A percentile compares a stretch with the other conserved stretches of the same genome.
These are phyloP conservation scores for Pungitius pungitius DNA, from an alignment of 2,113 vertebrate genomes.

Conservation along the genomic window DNA sequence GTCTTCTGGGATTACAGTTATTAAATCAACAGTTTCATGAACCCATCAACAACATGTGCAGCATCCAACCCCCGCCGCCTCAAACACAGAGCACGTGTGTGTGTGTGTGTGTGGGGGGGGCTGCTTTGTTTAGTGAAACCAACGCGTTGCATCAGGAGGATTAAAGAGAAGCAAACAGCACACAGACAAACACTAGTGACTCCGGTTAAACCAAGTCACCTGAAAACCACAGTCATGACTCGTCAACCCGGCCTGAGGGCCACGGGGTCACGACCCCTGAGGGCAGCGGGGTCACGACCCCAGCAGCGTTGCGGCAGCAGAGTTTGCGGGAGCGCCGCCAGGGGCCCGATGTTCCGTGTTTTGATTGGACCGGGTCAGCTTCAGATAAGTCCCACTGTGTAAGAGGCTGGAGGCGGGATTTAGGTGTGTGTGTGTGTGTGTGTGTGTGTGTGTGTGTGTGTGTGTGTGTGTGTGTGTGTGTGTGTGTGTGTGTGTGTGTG, in stretches of 20 bases:
- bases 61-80: no score
- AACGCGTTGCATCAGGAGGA: no score
- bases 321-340: slow-evolving; percentile 42
- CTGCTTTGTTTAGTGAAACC: no score
- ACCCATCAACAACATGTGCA: no score
- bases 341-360: slow-evolving; percentile 66
- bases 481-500: slow-evolving; percentile 20
- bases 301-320: slow-evolving; percentile 1
- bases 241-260: no score
- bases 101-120: not conserved
- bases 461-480: slow-evolving; percentile 23
- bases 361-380: slow-evolving; percentile 61
- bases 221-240: no score
- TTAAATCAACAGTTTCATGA: not conserved
- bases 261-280: no score
- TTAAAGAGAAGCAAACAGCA: no score
- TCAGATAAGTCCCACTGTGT: slow-evolving; percentile 58
- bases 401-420: slow-evolving; percentile 61
- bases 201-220: no score
- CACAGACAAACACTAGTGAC: no score
- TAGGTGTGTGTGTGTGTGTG: slow-evolving; percentile 12
- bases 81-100: not conserved
- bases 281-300: not conserved
- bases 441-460: not conserved
- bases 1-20: not conserved